Percentiles rank a stretch among this genome's conserved stretches.
phyloP scores from a whole-genome alignment of 2,797 vertebrate species.

The Chaenodraco wilsoni region DNA sequence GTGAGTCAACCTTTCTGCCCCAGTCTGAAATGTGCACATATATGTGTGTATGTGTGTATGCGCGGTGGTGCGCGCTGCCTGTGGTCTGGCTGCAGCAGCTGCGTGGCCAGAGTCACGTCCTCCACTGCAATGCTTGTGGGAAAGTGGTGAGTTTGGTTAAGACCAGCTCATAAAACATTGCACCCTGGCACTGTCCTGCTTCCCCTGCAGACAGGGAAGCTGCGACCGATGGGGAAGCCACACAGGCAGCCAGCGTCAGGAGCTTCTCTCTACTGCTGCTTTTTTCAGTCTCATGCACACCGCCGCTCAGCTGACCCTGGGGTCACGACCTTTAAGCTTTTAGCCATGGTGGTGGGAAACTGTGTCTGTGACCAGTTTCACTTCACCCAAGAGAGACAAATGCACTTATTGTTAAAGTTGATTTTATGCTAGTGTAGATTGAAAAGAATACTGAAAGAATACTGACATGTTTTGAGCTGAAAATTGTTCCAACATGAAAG shows the following conservation, averaged over 20 bases:
- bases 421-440: not conserved
- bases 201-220: constrained; percentile 88
- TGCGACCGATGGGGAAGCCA: constrained; percentile 86
- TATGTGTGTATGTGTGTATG: constrained; percentile 35
- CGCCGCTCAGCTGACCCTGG: constrained; percentile 85
- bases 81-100: constrained; percentile 79
- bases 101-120: constrained; percentile 93
- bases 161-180: constrained; percentile 88
- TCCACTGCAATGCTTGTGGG: constrained; percentile 84
- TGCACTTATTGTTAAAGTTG: constrained; percentile 18
- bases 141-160: constrained; percentile 92
- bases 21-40: constrained; percentile 20
- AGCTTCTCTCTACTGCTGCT: constrained; percentile 70
- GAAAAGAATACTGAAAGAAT: not conserved
- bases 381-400: constrained; percentile 72
- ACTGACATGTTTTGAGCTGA: not conserved
- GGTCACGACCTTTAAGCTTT: constrained; percentile 74
- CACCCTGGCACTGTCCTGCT: constrained; percentile 93
- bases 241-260: constrained; percentile 73
- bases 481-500: constrained; percentile 3
- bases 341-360: constrained; percentile 55
- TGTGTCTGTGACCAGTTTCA: constrained; percentile 80
- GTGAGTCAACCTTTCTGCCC: constrained; percentile 27
- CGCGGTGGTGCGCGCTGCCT: constrained; percentile 52
- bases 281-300: constrained; percentile 55